Percentiles rank a stretch among this genome's conserved stretches.
phyloP scores from a whole-genome alignment of 2,888 invertebrate species.

The Trypoxylon attenuatum region DNA sequence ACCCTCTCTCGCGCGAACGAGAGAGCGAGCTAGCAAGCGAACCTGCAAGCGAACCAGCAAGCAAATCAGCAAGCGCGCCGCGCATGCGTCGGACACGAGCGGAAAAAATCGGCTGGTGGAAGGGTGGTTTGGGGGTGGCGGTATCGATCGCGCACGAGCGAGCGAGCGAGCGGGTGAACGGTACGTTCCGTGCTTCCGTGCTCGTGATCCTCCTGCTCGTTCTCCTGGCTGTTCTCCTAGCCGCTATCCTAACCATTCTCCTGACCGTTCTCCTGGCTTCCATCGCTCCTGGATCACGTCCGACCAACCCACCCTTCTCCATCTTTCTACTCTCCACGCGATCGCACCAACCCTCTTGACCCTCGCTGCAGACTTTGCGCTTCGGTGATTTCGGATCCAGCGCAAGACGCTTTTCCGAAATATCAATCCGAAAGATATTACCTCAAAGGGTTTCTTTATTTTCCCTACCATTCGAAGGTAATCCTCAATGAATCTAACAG shows the following conservation, averaged over 20 bases:
- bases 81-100: constrained; percentile 66
- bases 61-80: constrained; percentile 17
- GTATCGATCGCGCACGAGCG: constrained; percentile 71
- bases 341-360: background rate
- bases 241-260: no score
- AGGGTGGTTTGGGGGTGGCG: constrained; percentile 58
- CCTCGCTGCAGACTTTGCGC: background rate
- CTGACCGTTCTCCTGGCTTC: background rate
- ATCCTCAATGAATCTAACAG: no score
- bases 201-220: no score
- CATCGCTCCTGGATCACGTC: background rate
- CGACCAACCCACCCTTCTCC: background rate
- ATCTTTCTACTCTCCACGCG: background rate
- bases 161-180: constrained; percentile 73
- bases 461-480: no score
- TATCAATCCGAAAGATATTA: no score
- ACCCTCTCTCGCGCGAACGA: constrained; percentile 34
- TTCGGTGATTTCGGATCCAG: background rate
- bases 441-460: no score
- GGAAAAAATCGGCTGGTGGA: constrained; percentile 77
- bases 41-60: no score
- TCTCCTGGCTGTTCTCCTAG: background rate
- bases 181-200: background rate
- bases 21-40: constrained; percentile 50
- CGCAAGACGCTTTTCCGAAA: no score